Evolutionary conservation across 2,113 vertebrate species (phyloP).

Genomic region (Vanacampus margaritifer): DNA sequence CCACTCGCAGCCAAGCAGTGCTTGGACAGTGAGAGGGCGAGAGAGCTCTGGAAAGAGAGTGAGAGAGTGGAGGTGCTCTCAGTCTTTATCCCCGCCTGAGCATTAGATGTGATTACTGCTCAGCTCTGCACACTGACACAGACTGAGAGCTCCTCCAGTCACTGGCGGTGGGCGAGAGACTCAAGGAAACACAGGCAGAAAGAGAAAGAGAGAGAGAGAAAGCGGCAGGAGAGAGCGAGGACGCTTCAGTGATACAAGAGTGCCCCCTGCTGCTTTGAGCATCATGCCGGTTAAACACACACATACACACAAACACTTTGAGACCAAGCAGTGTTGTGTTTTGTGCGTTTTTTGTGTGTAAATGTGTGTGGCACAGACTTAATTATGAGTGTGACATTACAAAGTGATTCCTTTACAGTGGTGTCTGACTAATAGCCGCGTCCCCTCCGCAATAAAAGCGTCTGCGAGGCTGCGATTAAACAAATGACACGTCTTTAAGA

Average conservation of each 20-base stretch:
- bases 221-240: slow-evolving; percentile 24
- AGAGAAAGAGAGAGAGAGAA: slow-evolving; percentile 19
- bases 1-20: slow-evolving; percentile 35
- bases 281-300: slow-evolving; percentile 33
- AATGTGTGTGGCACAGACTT: slow-evolving; percentile 28
- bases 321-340: slow-evolving; percentile 19
- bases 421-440: slow-evolving; percentile 52
- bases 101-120: slow-evolving; percentile 83
- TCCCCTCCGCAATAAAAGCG: slow-evolving; percentile 44
- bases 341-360: neutral
- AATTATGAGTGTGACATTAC: slow-evolving; percentile 53
- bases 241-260: slow-evolving; percentile 81
- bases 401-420: slow-evolving; percentile 49
- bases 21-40: slow-evolving; percentile 25
- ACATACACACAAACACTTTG: slow-evolving; percentile 30
- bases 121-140: slow-evolving; percentile 72
- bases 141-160: slow-evolving; percentile 70
- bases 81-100: slow-evolving; percentile 74
- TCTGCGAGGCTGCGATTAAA: slow-evolving; percentile 44
- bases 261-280: slow-evolving; percentile 82
- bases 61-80: slow-evolving; percentile 51
- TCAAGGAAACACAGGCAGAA: slow-evolving; percentile 34
- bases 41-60: slow-evolving; percentile 20
- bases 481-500: slow-evolving; percentile 51
- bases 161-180: slow-evolving; percentile 56